Evolutionary conservation across 1,140 invertebrate species (phyloP), one percentile per base, ranked within the genome.

Genomic region (Drosophila tani): DNA sequence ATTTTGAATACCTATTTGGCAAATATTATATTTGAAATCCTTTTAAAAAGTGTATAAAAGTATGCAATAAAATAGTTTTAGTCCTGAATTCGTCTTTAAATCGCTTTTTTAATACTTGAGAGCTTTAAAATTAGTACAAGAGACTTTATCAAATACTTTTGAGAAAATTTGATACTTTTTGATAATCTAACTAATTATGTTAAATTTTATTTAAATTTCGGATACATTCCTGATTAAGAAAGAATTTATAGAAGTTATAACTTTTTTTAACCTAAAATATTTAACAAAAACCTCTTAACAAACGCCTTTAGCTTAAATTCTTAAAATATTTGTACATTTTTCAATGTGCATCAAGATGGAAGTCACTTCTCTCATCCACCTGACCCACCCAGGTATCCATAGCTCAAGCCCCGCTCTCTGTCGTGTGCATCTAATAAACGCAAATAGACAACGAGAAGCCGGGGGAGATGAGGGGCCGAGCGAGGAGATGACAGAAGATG

Each of bases 361-460:
- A 7, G 3, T 9, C 14, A 29, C 35, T 14, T 24, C n/a, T 6
- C 14, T 8, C 27, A 6, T 7, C 32, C 43, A 70, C 62, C 68
- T 69, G 32, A 47, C 15, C 69, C 32, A 19, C 27, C 66, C 66
- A 71, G 66, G 68, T 78, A 78, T 63, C 69, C 62, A 51, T 77
- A 49, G 64, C 67, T 67, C 15, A 45, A 43, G 49, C 43, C 40
- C 46, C 21, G 57, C 38, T 78, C 47, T 62, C 32, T 55, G 66
- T 60, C 66, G 81, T 84, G 73, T 76, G 71, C 82, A 85, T 85
- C 78, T 85, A 85, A 85, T 85, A 85, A 85, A 75, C 82, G 78
- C 82, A 85, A 85, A 85, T 85, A 85, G 82, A 77, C 82, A 73
- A 63, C 19, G 55, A n/a, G 59, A 46, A 19, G 35, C 32, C 43